phyloP scores from a whole-genome alignment of 2,113 vertebrate genomes.

The Nannospalax galili region DNA sequence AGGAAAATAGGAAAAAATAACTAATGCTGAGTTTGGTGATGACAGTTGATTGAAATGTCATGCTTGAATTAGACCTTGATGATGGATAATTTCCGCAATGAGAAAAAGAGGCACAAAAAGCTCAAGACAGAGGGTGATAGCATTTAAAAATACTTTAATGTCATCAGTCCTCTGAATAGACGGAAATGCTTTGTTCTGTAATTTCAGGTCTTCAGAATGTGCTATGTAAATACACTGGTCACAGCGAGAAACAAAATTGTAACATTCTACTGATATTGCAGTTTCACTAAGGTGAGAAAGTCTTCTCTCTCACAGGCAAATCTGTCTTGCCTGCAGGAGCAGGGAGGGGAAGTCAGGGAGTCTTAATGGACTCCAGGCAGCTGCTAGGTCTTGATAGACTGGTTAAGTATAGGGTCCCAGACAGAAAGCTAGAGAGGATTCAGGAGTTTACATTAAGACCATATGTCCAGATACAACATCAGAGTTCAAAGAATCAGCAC shows the following conservation, averaged over 20 bases:
- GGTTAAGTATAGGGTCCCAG: fast-evolving
- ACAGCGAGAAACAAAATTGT: not conserved
- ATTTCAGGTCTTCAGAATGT: not conserved
- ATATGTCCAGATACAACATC: not conserved
- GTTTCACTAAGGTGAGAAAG: too few relatives aligned
- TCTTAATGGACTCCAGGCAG: not conserved
- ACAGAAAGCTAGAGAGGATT: not conserved
- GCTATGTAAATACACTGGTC: not conserved
- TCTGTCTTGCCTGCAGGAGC: fast-evolving
- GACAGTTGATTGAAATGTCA: not conserved
- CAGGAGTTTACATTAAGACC: not conserved
- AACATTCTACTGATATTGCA: not conserved
- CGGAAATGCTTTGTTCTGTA: not conserved
- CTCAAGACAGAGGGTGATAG: not conserved
- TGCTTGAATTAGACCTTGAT: not conserved
- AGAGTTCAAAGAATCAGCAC: not conserved
- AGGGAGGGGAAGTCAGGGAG: not conserved
- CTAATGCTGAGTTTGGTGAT: not conserved
- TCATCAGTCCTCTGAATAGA: not conserved
- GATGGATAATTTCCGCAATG: not conserved
- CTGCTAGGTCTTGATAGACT: not conserved
- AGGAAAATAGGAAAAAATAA: not conserved
- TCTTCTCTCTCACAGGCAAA: not conserved
- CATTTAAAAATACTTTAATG: not conserved
- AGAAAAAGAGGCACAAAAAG: not conserved